Evolutionary conservation across 64 coral and sea anemone species (phyloP).

Genomic region (Acropora tenuis): DNA sequence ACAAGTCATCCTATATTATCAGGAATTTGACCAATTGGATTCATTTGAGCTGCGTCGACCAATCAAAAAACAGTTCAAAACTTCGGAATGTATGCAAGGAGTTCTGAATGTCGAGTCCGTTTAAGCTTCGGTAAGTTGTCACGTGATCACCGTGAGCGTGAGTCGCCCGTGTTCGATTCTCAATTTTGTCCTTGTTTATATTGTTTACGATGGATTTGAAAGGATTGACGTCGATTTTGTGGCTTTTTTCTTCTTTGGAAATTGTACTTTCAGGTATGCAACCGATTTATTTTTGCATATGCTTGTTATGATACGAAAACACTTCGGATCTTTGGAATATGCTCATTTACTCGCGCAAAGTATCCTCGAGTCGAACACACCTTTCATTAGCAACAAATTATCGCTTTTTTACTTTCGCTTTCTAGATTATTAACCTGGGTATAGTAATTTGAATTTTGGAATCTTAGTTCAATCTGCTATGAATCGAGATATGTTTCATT

Average conservation of each 20-base stretch:
- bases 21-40: conserved; percentile 20
- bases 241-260: conserved; percentile 6
- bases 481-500: too few relatives aligned
- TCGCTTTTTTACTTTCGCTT: not conserved
- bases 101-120: not conserved
- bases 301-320: not conserved
- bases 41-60: not conserved
- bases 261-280: conserved; percentile 1
- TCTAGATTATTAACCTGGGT: not conserved
- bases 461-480: too few relatives aligned
- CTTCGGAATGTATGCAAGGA: not conserved
- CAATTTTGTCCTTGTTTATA: not conserved
- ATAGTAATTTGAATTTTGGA: not conserved
- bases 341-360: not conserved
- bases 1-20: not conserved
- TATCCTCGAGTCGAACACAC: not conserved
- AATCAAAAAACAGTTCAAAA: not conserved
- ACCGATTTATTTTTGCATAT: not conserved
- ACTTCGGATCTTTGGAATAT: not conserved
- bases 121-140: not conserved
- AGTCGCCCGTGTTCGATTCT: not conserved
- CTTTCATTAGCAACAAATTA: conserved; percentile 20
- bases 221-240: not conserved
- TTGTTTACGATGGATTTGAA: conserved; percentile 8
- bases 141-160: conserved; percentile 8